Conservation (phyloP, 2,113 vertebrate genomes). For the Trichechus manatus region DNA sequence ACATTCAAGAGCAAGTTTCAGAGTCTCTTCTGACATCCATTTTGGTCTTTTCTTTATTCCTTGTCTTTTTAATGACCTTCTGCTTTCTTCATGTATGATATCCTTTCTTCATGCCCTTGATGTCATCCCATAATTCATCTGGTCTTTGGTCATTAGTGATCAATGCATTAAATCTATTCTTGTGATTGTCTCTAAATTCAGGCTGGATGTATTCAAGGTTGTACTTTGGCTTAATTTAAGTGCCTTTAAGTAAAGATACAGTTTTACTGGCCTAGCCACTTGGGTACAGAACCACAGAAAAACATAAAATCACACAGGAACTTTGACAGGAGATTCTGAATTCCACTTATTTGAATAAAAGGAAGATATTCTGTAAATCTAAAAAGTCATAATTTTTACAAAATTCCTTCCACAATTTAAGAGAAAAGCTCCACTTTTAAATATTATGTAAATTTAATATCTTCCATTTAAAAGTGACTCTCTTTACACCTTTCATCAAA, state of each 20-base stretch:
- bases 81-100: too few relatives aligned
- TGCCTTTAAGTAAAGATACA: background rate
- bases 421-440: background rate
- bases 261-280: background rate
- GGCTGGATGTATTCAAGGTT: too few relatives aligned
- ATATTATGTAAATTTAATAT: constrained; percentile 6
- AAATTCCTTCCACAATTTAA: background rate
- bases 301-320: accelerated
- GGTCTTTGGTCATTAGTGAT: too few relatives aligned
- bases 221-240: background rate
- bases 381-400: background rate
- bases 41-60: too few relatives aligned
- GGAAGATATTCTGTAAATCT: background rate
- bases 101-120: too few relatives aligned
- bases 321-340: background rate
- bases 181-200: too few relatives aligned
- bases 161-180: too few relatives aligned
- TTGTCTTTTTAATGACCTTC: too few relatives aligned
- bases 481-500: constrained; percentile 70
- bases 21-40: too few relatives aligned
- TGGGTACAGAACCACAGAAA: accelerated
- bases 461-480: constrained; percentile 19
- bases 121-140: too few relatives aligned
- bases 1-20: too few relatives aligned
- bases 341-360: background rate